Base-by-base conservation (phyloP, 2,797 vertebrate genomes). In the Antennarius maculatus region DNA sequence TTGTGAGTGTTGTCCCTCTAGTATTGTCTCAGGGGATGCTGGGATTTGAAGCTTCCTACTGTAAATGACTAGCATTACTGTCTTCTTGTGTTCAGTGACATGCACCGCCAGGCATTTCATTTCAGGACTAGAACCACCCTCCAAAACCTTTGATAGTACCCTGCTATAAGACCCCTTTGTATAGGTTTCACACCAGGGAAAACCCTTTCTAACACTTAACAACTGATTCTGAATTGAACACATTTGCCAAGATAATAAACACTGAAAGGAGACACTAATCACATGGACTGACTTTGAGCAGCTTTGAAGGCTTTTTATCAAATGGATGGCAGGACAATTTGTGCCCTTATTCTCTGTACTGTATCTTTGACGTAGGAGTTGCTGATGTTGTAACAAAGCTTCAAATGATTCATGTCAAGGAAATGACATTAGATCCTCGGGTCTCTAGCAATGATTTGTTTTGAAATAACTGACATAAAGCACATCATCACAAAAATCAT, bases 231-330 rank as follows among this genome's bases (percentile, higher is more conserved):
- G 70, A 56, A 79, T 66, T 61, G 61, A 65, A 55, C 18, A 42
- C 34, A 66, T 82, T 75, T 68, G 47, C 42, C 63, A 54, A 57
- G 61, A 74, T 74, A 70, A 62, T 49, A 71, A 66, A 47, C 48
- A 47, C 41, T 53, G 49, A 43, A 74, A 73, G 16, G 13, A 50
- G 54, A 43, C 39, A 49, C n/a, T 67, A 69, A 78, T 68, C 12
- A 66, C 63, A 78, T 73, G 14, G 62, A 65, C 54, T 17, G 2
- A 60, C 72, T 80, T 74, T 65, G 42, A 52, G 59, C 46, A 63
- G 49, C 51, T 55, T 50, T 8, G 6, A 77, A 27, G 11, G 1
- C 6, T 6, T 6, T 53, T 39, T 57, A 62, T 67, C 57, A 54
- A 66, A 64, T 64, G 57, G 27, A 55, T 65, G 46, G 52, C 39